phyloP scores from a whole-genome alignment of 1,140 invertebrate genomes.

The Ceratosolen fusciceps region DNA sequence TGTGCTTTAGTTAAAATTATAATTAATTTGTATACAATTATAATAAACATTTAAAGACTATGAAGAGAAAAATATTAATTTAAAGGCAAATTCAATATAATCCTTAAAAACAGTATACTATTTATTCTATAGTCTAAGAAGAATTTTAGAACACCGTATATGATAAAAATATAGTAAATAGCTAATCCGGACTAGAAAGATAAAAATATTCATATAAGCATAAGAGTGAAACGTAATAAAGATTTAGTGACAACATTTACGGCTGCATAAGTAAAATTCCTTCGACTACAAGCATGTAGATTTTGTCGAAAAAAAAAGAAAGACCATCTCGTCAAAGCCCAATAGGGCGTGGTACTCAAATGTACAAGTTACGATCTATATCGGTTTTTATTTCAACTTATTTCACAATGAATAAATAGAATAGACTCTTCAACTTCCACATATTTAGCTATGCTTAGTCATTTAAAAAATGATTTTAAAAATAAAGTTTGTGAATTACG shows the following conservation, averaged over 20 bases:
- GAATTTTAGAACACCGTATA: not conserved
- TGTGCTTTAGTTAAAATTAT: too few relatives aligned
- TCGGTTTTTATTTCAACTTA: conserved; percentile 50
- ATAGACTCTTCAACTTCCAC: not conserved
- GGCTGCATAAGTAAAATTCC: conserved; percentile 34
- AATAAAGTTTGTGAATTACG: not conserved
- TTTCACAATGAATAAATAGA: conserved; percentile 49
- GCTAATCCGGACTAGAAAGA: not conserved
- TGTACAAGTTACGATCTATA: conserved; percentile 54
- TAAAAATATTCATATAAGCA: not conserved
- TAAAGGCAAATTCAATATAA: conserved; percentile 8
- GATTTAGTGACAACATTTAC: not conserved
- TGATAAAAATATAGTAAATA: not conserved
- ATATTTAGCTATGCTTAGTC: conserved; percentile 7
- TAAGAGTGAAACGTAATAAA: conserved; percentile 19
- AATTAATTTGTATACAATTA: too few relatives aligned
- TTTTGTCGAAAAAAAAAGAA: conserved; percentile 20
- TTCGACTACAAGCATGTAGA: conserved; percentile 36
- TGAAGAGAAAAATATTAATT: not conserved
- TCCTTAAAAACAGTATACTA: too few relatives aligned
- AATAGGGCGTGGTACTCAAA: conserved; percentile 48
- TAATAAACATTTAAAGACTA: too few relatives aligned
- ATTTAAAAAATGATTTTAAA: not conserved
- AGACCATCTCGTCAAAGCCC: conserved; percentile 52
- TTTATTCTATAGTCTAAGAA: not conserved